phyloP scores from a whole-genome alignment of 2,888 invertebrate genomes.

The Hypercompe scribonia region DNA sequence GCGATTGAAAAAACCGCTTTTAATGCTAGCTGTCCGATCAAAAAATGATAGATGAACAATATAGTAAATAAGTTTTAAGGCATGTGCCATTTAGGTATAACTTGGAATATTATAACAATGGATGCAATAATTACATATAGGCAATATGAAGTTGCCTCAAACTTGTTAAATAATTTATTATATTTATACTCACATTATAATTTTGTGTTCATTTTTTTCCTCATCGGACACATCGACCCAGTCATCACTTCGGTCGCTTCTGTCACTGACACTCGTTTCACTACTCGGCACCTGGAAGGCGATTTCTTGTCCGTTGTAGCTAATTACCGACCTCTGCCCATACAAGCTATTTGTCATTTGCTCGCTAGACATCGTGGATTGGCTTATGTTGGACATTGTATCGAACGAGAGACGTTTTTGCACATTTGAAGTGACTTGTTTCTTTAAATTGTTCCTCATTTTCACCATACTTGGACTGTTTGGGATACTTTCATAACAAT shows the following conservation, averaged over 20 bases:
- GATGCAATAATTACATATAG: neutral
- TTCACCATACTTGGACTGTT: conserved; percentile 83
- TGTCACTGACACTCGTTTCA: conserved; percentile 87
- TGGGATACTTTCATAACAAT: conserved; percentile 88
- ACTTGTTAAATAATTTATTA: neutral
- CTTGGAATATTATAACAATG: neutral
- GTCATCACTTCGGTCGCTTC: conserved; percentile 88
- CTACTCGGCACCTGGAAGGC: conserved; percentile 85
- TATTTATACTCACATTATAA: conserved; percentile 85
- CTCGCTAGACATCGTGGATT: conserved; percentile 86
- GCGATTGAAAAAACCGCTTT: neutral
- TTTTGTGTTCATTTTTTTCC: conserved; percentile 82
- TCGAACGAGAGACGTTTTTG: conserved; percentile 81
- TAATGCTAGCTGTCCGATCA: neutral
- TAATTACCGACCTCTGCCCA: conserved; percentile 83
- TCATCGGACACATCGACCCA: conserved; percentile 89
- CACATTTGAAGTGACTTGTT: conserved; percentile 70
- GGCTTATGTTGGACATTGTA: conserved; percentile 81
- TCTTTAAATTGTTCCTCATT: conserved; percentile 73
- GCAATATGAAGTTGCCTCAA: neutral
- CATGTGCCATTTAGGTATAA: neutral
- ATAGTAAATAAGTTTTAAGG: neutral
- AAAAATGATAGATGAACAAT: neutral
- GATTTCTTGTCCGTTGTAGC: conserved; percentile 82
- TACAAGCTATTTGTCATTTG: conserved; percentile 88